Evolutionary conservation across 2,888 invertebrate genomes (phyloP), one percentile per base, ranked within the genome.

Genomic region (Anagyrus pseudococci): DNA sequence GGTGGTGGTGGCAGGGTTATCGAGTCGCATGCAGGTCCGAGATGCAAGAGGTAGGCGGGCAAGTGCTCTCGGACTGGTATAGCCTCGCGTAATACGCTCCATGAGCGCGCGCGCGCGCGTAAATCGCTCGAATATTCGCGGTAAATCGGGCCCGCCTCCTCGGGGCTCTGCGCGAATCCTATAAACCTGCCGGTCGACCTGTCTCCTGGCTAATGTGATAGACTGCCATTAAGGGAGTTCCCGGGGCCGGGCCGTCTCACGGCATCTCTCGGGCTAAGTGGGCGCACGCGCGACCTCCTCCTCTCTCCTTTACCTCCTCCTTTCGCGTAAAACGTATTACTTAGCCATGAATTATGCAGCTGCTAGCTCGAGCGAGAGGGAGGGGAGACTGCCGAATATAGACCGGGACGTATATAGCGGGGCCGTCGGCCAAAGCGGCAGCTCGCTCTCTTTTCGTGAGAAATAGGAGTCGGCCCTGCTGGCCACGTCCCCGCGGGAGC

Each of bases 271-370:
- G n/a, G n/a, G 33, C 3, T 37, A 37, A 37, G 49, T 46, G 46
- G 66, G 65, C 69, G 68, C 66, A 68, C 66, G 67, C 58, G 68
- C 67, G 67, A 67, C 65, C 33, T 20, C 44, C 52, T 43, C 47
- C 53, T 26, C 20, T 15, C 33, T 10, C 29, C 29, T 10, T 29
- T 29, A 29, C 29, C 29, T 10, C 29, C 29, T 15, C 8, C 13
- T 15, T 37, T 46, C 20, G 55, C 56, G 64, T 73, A 76, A 78
- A 78, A 77, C 75, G 77, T 78, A 78, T 77, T 78, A 78, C 77
- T 77, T 72, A 72, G 72, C 69, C 74, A 76, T 78, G 76, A 78
- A 78, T 78, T 77, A 78, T 77, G 73, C 71, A 77, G 67, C 66
- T 68, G 67, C 71, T 72, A 66, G 66, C 71, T 15, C 40, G 40